Evolutionary conservation across 2,797 vertebrate species (phyloP).

Genomic region (Argya squamiceps): DNA sequence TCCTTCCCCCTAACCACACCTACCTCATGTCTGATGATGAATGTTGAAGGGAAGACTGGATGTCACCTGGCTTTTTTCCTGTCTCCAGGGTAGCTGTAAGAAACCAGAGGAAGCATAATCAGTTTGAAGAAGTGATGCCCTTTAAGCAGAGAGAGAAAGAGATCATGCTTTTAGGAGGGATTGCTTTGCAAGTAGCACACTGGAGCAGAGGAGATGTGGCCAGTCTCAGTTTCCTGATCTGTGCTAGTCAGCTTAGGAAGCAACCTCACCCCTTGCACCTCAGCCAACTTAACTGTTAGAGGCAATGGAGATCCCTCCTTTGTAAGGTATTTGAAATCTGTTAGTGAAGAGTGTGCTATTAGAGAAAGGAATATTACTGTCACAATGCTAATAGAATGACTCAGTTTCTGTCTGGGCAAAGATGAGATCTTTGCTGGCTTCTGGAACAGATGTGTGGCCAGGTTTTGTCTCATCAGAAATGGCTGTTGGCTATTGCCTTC

Average conservation of each 20-base stretch:
- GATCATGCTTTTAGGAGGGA: neutral
- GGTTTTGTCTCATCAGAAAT: neutral
- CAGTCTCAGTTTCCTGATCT: neutral
- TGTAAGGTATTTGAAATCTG: neutral
- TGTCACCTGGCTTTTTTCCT: neutral
- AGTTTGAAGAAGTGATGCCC: neutral
- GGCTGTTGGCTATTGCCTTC: neutral
- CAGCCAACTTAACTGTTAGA: neutral
- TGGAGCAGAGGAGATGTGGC: neutral
- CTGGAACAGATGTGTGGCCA: fast-evolving
- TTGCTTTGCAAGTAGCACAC: neutral
- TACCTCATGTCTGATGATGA: neutral
- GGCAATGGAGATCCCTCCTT: neutral
- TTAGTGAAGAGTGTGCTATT: neutral
- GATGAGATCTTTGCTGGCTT: neutral
- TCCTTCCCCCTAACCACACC: neutral
- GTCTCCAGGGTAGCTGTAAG: neutral
- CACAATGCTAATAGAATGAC: neutral
- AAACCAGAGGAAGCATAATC: neutral
- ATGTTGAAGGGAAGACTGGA: neutral
- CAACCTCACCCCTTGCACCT: neutral
- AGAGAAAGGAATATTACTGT: neutral
- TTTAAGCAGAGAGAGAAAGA: neutral
- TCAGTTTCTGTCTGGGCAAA: neutral
- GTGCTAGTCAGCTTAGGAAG: neutral